Base-by-base conservation (phyloP, 2,888 invertebrate species). In the Platypus cylindrus region DNA sequence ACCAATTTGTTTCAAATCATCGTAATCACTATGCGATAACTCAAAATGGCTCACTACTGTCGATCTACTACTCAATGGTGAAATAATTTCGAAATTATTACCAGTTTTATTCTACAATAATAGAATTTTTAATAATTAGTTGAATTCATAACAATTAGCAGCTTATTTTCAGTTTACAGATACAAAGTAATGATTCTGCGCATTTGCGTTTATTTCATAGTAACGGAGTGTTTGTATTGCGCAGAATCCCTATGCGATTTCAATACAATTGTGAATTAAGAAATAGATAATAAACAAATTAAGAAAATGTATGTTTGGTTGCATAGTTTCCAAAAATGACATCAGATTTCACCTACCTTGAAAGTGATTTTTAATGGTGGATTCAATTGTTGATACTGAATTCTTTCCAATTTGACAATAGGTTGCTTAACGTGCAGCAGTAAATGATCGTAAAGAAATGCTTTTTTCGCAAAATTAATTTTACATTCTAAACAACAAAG, bases 361-460 rank as follows among this genome's bases (percentile, higher is more conserved):
- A 56, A 63, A 18, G 66, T 71, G 60, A 53, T 51, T 41, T 54
- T 60, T 13, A 62, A 45, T 2, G 71, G 69, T 63, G 70, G 62
- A 49, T 50, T 41, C 46, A 51, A 14, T 52, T 20, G 66, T 54
- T 67, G 62, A n/a, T n/a, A n/a, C 49, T 62, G 65, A 47, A 64
- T 54, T 38, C 68, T 48, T 31, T 66, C 60, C 42, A 72, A 45
- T 26, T 64, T 54, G 36, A 73, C 58, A 1, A 55, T 58, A 27
- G 73, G 73, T 48, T 70, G 62, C 5, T 66, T 67, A 27, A 73
- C 67, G 62, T 73, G 73, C 18, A 64, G 62, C 22, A 70, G 59
- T 8, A 73, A 58, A 53, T 73, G 73, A 9, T 60, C 59, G 45
- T 70, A 62, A 39, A 71, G 51, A 11, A 63, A 64, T 25, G 59